Evolutionary conservation across 2,797 vertebrate species (phyloP).

Genomic region (Typhlichthys eigenmanni): DNA sequence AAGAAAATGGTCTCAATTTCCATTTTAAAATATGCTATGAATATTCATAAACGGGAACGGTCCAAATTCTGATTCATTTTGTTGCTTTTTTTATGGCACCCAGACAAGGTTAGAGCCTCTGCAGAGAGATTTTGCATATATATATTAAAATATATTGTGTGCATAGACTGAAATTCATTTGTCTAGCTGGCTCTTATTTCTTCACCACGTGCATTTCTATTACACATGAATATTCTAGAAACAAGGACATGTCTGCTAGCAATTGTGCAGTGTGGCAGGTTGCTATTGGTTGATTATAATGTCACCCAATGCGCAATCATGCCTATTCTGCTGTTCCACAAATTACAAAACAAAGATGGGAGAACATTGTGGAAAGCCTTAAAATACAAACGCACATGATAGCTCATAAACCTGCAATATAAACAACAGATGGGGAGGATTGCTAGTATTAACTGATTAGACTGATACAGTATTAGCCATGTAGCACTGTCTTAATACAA

Average conservation of each 20-base stretch:
- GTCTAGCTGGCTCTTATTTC: background rate
- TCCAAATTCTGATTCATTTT: slow-evolving; percentile 60
- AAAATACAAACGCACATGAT: slow-evolving; percentile 18
- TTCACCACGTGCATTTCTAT: slow-evolving; percentile 31
- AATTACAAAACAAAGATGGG: slow-evolving; percentile 5
- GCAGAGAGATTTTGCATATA: slow-evolving; percentile 22
- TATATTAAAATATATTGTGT: slow-evolving; percentile 23
- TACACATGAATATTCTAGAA: slow-evolving; percentile 27
- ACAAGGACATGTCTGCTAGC: slow-evolving; percentile 14
- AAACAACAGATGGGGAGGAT: slow-evolving; percentile 52
- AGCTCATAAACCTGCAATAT: slow-evolving; percentile 25
- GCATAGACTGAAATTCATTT: slow-evolving; percentile 11
- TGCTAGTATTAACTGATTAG: slow-evolving; percentile 24
- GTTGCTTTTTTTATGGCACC: slow-evolving; percentile 54
- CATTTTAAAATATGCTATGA: slow-evolving; percentile 61
- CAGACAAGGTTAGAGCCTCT: slow-evolving; percentile 47
- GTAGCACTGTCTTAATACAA: slow-evolving; percentile 7
- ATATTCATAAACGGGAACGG: slow-evolving; percentile 69
- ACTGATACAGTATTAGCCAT: slow-evolving; percentile 17
- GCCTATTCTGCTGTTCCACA: too few species aligned
- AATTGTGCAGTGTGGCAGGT: slow-evolving; percentile 1
- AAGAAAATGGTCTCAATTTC: slow-evolving; percentile 60
- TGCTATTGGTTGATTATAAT: slow-evolving; percentile 17
- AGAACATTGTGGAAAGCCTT: slow-evolving; percentile 19
- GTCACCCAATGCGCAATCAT: slow-evolving; percentile 11